A percentile compares a stretch with the other conserved stretches of the same genome.
These are phyloP conservation scores for Eupithecia subumbrata DNA, from an alignment of 2,888 invertebrate species.

Conservation along the genomic window DNA sequence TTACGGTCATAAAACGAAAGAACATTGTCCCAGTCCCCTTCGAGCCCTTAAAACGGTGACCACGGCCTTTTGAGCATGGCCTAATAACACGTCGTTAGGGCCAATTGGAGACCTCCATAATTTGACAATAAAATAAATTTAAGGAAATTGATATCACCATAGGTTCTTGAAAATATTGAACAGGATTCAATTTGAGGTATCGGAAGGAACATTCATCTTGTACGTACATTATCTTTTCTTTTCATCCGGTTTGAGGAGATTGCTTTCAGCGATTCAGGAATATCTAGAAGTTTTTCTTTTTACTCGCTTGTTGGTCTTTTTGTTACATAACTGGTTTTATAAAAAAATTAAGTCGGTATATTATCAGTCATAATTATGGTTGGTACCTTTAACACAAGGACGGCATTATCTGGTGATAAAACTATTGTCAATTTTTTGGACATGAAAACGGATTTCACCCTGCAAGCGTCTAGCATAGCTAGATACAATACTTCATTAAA, in stretches of 20 bases:
- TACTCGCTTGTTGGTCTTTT: not conserved
- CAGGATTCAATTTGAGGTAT: conserved; percentile 6
- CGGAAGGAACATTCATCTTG: conserved; percentile 6
- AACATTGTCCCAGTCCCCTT: conserved; percentile 35
- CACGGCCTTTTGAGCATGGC: conserved; percentile 11
- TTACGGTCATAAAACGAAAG: conserved; percentile 37
- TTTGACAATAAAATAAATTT: conserved; percentile 43
- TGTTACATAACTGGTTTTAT: not conserved
- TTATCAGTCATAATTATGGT: too few species aligned
- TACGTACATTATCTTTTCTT: conserved; percentile 9
- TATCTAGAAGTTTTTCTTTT: not conserved
- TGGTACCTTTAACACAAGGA: too few species aligned
- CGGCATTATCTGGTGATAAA: too few species aligned
- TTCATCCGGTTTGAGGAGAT: conserved; percentile 5
- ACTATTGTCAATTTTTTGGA: too few species aligned
- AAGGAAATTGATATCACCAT: conserved; percentile 18
- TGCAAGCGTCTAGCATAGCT: not conserved
- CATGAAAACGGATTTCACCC: not conserved
- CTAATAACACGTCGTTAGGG: conserved; percentile 40
- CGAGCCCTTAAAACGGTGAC: conserved; percentile 38
- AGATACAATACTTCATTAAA: too few species aligned
- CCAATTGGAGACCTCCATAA: conserved; percentile 41
- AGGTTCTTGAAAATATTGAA: conserved; percentile 16
- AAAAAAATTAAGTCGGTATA: too few species aligned
- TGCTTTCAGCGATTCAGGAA: not conserved